phyloP scores from a whole-genome alignment of 2,888 invertebrate genomes.

The Coremacera marginata region DNA sequence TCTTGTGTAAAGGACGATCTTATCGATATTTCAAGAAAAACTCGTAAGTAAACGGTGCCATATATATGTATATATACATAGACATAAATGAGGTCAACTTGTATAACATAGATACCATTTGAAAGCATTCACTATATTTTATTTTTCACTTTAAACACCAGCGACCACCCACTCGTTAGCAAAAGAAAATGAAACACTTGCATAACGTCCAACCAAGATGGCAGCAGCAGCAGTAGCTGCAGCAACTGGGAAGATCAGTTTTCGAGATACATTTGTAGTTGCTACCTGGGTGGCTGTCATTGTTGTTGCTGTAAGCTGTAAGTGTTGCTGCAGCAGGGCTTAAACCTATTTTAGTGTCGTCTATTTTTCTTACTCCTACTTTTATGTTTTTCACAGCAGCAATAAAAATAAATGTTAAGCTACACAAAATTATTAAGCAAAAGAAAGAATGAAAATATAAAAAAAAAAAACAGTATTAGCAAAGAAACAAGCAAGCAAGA shows the following conservation, averaged over 20 bases:
- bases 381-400: neutral
- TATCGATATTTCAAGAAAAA: constrained; percentile 16
- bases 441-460: neutral
- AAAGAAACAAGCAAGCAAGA: neutral
- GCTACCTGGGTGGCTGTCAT: neutral
- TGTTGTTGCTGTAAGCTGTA: neutral
- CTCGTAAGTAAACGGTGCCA: neutral
- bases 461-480: too few relatives aligned
- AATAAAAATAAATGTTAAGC: constrained; percentile 11
- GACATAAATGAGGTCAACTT: constrained; percentile 22
- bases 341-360: neutral
- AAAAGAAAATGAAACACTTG: constrained; percentile 2
- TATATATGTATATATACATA: neutral
- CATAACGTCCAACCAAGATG: neutral
- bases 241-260: constrained; percentile 5
- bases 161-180: neutral
- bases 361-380: neutral
- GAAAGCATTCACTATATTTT: neutral
- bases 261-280: constrained; percentile 20
- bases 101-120: neutral
- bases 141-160: neutral
- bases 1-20: constrained; percentile 24
- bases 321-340: neutral
- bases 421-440: neutral
- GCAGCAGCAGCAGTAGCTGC: neutral